Evolutionary conservation across 2,797 vertebrate genomes (phyloP), one percentile per base, ranked within the genome.

Genomic region (Alauda arvensis): DNA sequence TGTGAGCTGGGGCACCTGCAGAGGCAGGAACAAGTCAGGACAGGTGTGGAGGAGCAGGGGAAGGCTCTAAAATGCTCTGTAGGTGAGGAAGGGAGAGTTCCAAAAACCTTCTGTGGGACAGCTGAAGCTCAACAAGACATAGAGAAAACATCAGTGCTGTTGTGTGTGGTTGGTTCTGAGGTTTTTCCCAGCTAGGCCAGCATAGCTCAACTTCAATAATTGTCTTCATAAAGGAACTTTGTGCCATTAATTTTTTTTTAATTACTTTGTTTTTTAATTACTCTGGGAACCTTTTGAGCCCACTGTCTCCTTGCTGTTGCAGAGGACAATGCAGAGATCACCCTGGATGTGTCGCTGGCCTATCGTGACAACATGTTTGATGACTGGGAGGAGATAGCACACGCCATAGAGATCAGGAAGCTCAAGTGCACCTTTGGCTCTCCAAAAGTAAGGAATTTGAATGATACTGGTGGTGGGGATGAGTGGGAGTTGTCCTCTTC

Each of bases 361-460:
- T 99, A 99, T 93, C 98, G 99, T 1, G 98, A 99, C 3, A 96
- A 98, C 85, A 55, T 51, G 1, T 55, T 97, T 18, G 97, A 97
- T 4, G 98, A 99, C 2, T 99, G 99, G 99, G 97, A 98, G 2
- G 98, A 98, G 95, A 98, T 99, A 97, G 98, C 98, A 10, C 98
- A 97, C 12, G 98, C 98, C 3, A 88, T 97, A 24, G 99, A 99
- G 85, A 97, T 98, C 49, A 97, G 99, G 88, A 99, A 98, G 92
- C 98, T 99, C 55, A 98, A 93, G 93, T 99, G 99, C 93, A 98
- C 95, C 87, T 99, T 99, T 87, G 96, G 96, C 2, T 96, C 97
- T 20, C 37, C 95, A 77, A 99, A 98, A 97, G 99, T 99, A 95
- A 71, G 94, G 46, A 25, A 34, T 16, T 31, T 10, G 31, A 45